Base-by-base conservation (phyloP, 2,888 invertebrate species). In the Drosophila mercatorum region DNA sequence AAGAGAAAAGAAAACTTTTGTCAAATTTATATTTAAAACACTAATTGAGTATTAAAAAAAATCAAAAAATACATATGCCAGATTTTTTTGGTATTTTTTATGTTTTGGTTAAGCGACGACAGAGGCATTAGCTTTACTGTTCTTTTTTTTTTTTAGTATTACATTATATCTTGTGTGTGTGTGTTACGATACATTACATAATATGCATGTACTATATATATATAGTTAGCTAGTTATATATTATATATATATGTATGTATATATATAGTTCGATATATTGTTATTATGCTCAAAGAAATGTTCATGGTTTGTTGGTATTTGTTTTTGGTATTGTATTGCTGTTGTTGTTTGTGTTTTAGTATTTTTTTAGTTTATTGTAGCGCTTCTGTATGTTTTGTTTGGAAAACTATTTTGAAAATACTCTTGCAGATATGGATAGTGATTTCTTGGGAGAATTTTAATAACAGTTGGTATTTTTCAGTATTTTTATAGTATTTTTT, bases 231-330 rank as follows among this genome's bases (percentile, higher is more conserved):
- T 78, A 62, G 51, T 57, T 67, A 51, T 67, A 26, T 51, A 49
- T 49, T 11, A 36, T 66, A 31, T 44, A 56, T 22, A n/a, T n/a
- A n/a, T n/a, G n/a, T n/a, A n/a, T n/a, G n/a, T 64, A 49, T 53
- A 53, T 34, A 56, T 17, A 17, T 17, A 17, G 17, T 17, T 56
- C 55, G 31, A 28, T 38, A 52, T 28, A 41, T 55, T 28, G 51
- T 63, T 41, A 34, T 60, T 61, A 78, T 78, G 75, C 82, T 79
- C 77, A 76, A 81, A 82, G 73, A 69, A 82, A 71, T n/a, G 72
- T 83, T 51, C 2, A 22, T 69, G 68, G 47, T 68, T 72, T 34
- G 59, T 65, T 56, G 65, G 65, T 60, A 38, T 51, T 22, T 22
- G 22, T 22, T 22, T 41, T 11, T 28, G 0, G 14, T n/a, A n/a